Conservation (phyloP, 2,113 vertebrate species). For the Microcebus griseorufus region DNA sequence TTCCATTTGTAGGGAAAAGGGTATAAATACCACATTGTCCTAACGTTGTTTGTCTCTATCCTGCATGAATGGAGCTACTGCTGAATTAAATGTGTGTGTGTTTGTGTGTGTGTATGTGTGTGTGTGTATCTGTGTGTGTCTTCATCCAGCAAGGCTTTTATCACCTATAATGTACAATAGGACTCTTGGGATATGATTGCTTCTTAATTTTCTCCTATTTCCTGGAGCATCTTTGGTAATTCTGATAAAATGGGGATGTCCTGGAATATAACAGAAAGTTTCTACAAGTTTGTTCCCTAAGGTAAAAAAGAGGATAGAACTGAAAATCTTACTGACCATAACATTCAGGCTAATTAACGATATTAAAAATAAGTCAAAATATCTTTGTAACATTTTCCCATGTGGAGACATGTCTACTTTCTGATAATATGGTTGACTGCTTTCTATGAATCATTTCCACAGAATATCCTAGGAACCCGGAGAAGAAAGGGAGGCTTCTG, state of each 20-base stretch:
- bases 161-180: background rate
- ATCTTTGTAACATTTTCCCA: background rate
- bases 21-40: background rate
- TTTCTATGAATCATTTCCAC: background rate
- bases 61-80: background rate
- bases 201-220: background rate
- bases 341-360: slow-evolving; percentile 11
- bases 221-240: background rate
- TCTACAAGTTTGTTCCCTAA: background rate
- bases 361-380: slow-evolving; percentile 45
- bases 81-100: background rate
- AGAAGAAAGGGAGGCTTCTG: background rate
- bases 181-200: background rate
- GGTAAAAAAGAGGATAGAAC: background rate
- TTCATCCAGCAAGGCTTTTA: background rate
- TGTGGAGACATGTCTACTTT: slow-evolving; percentile 5
- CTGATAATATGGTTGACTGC: background rate
- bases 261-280: background rate
- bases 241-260: background rate
- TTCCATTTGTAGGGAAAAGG: background rate
- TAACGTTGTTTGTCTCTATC: background rate
- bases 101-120: too few relatives aligned
- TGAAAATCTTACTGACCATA: background rate
- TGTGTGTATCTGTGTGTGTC: too few relatives aligned
- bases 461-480: background rate